Percentiles rank a stretch among this genome's conserved stretches.
Evolutionary conservation across 53 echinoderm and acorn worm genomes (phyloP).

Genomic region (Zoroaster sp.): DNA sequence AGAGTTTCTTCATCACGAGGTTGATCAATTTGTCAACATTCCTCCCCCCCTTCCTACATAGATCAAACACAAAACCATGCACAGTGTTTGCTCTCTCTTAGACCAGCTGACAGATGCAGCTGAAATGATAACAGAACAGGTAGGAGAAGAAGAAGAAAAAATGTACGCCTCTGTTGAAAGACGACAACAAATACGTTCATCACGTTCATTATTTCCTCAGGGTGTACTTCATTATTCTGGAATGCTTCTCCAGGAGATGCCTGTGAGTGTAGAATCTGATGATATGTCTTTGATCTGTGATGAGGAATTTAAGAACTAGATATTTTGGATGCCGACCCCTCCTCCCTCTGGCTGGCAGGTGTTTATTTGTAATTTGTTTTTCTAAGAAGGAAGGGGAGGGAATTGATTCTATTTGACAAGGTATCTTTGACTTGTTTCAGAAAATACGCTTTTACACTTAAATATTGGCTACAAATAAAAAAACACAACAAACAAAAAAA

Average conservation of each 20-base stretch:
- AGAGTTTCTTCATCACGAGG: background rate
- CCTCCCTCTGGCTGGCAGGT: background rate
- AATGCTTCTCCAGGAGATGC: background rate
- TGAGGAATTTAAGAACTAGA: background rate
- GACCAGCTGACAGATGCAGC: slow-evolving; percentile 51
- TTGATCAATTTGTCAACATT: background rate
- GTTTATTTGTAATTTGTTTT: background rate
- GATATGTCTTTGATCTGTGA: background rate
- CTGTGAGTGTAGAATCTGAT: background rate
- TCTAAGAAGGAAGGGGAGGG: background rate
- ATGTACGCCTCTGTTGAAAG: no score
- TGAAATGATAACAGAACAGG: background rate
- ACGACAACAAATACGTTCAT: no score
- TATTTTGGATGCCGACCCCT: background rate
- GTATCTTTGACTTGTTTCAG: no score
- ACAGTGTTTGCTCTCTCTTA: background rate
- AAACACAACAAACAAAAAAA: no score
- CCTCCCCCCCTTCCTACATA: background rate
- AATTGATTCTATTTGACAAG: no score
- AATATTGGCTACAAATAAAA: no score
- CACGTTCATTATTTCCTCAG: background rate
- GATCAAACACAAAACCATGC: background rate
- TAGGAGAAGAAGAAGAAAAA: background rate
- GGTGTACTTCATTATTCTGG: background rate
- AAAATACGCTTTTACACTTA: no score